Evolutionary conservation across 2,888 invertebrate genomes (phyloP).

Genomic region (Sialis lutaria): DNA sequence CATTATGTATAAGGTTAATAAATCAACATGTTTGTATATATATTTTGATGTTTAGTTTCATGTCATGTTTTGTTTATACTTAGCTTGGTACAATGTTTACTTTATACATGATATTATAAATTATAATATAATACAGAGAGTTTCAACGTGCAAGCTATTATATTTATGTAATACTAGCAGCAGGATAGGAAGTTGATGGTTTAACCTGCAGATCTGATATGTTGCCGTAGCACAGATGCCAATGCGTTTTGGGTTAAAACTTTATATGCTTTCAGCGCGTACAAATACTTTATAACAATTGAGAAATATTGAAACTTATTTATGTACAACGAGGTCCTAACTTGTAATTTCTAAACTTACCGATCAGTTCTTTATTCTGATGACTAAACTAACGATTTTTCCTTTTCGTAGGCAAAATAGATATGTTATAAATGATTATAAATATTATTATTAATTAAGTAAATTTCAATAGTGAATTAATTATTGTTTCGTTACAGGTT

Average conservation of each 20-base stretch:
- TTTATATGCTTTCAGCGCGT: conserved; percentile 1
- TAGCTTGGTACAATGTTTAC: conserved; percentile 5
- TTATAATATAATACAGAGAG: conserved; percentile 4
- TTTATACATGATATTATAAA: conserved; percentile 5
- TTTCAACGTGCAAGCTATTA: conserved; percentile 5
- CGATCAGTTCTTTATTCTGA: too few species aligned
- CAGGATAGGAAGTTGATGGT: neutral
- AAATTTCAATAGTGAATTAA: too few species aligned
- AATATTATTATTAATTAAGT: too few species aligned
- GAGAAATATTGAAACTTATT: neutral
- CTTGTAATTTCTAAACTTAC: too few species aligned
- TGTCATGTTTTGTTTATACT: conserved; percentile 2
- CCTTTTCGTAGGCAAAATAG: too few species aligned
- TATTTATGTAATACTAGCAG: conserved; percentile 1
- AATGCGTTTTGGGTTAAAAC: neutral
- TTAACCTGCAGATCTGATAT: conserved; percentile 4
- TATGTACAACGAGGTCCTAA: neutral
- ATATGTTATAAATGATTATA: too few species aligned
- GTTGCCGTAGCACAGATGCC: conserved; percentile 5
- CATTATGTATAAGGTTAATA: conserved; percentile 7
- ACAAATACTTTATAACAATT: neutral
- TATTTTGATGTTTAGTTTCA: conserved; percentile 3
- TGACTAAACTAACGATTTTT: too few species aligned
- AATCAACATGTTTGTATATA: conserved; percentile 7
- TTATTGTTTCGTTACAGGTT: too few species aligned